Base-by-base conservation (phyloP, 2,888 invertebrate species). In the Galeruca laticollis region DNA sequence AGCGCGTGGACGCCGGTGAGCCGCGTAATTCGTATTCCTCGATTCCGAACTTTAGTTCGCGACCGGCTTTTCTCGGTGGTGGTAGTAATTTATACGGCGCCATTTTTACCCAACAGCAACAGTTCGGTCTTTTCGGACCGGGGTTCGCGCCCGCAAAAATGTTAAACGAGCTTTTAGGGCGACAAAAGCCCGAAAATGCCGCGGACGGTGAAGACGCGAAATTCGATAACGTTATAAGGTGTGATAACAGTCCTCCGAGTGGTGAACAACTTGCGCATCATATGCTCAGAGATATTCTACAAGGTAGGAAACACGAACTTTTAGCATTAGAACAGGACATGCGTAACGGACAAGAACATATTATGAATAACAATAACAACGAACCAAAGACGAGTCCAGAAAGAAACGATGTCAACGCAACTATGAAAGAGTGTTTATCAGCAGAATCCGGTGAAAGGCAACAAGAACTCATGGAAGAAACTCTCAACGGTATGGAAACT, bases 1-100 rank as follows among this genome's bases (percentile, higher is more conserved):
- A 96, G 91, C 93, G 95, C 89, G 96, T 95, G 89, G 95, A 96
- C 94, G 96, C 95, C 90, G 95, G 96, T 84, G 95, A 96, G 90
- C 94, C 94, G 88, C 93, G 95, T 88, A 96, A 95, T 90, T 94
- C 94, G 87, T 96, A 96, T 89, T 94, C 93, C 82, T 91, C 91
- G 83, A 91, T 92, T 83, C 91, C 91, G 85, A 91, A 91, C 87
- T 91, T 91, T 85, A 91, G 91, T 88, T 91, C 91, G 87, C 90
- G 91, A 86, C 91, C 92, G 89, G 92, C 91, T 87, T 94, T 91
- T 89, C 93, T 94, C 89, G 84, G 84, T 74, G 92, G 93, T 87
- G 92, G 94, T 89, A 84, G 81, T 77, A 86, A 84, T 81, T 89
- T 95, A 83, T 95, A 94, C 93, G 92, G 94, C 88, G 93, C 94